Evolutionary conservation across 1,140 invertebrate species (phyloP), one percentile per base, ranked within the genome.

Genomic region (Scylla paramamosain): DNA sequence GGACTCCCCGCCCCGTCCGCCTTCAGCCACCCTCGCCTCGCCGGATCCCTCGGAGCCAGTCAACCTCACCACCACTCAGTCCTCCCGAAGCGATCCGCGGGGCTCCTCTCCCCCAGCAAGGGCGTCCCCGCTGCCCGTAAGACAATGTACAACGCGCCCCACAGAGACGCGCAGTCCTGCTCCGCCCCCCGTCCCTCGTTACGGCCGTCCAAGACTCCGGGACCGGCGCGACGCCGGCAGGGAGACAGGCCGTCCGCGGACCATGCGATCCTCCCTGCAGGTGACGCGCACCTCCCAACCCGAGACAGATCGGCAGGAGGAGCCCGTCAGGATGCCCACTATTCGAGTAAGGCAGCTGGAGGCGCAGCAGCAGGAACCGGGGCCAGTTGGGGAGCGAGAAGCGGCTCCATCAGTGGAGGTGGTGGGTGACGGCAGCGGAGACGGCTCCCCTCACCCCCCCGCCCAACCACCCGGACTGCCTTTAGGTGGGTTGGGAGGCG

Each of bases 21-120:
- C 95, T 12, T 95, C 95, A 14, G 86, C 96, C 29, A 52, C 96
- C 28, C 96, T 96, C 2, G 89, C 96, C 39, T 96, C 88, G 32
- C 96, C 86, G 95, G 89, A 90, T 39, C 96, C 96, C 93, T 93
- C 91, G 28, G 96, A 77, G 90, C 96, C 90, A 91, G 95, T 67
- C 95, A 96, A 96, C 83, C 93, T 96, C n/a, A 90, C 95, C 94
- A 39, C 96, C 94, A 48, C 96, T 48, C 59, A 84, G 94, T 95
- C 91, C 92, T 93, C 89, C 97, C 67, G 96, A 97, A 52, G 31
- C 20, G 59, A 59, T 6, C 94, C 67, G 0, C 52, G 90, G 82
- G 97, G 97, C 93, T 97, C 97, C 25, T 97, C 97, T n/a, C 96
- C 96, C 48, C 96, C 95, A 84, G 97, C 97, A 1, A 97, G 97